phyloP scores from a whole-genome alignment of 2,797 vertebrate species.

The Sebastes goodei region DNA sequence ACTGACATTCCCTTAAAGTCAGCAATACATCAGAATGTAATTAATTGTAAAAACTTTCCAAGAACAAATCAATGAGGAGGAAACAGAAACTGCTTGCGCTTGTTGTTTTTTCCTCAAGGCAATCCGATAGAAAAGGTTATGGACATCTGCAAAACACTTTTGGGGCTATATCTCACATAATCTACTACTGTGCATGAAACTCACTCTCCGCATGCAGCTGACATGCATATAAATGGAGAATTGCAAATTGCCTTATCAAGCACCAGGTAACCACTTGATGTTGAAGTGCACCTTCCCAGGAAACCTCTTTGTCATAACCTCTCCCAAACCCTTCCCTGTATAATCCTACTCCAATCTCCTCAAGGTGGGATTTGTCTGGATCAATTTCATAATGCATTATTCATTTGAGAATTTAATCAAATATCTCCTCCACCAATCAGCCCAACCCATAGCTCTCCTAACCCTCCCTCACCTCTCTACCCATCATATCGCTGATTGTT shows the following conservation, averaged over 20 bases:
- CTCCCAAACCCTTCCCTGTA: conserved; percentile 24
- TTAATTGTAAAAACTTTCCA: not conserved
- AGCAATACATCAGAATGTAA: not conserved
- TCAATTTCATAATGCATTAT: conserved; percentile 79
- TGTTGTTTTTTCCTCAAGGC: not conserved
- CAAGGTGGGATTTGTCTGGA: conserved; percentile 76
- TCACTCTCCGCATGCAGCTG: not conserved
- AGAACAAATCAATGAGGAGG: not conserved
- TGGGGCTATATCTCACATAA: not conserved
- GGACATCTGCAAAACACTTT: not conserved
- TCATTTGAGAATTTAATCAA: conserved; percentile 79
- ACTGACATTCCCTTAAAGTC: not conserved
- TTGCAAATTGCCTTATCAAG: conserved; percentile 35
- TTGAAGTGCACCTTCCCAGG: conserved; percentile 46
- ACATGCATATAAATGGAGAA: conserved; percentile 27
- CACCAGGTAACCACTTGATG: conserved; percentile 49
- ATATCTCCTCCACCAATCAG: conserved; percentile 64
- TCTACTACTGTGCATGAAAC: not conserved
- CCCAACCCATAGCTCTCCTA: conserved; percentile 13
- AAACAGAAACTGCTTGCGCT: not conserved
- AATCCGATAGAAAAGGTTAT: not conserved
- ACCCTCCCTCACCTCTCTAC: conserved; percentile 2
- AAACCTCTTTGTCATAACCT: conserved; percentile 50
- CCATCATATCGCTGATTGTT: conserved; percentile 69
- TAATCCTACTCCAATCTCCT: conserved; percentile 70